These are phyloP conservation scores for Pararge aegeria DNA, from an alignment of 1,140 invertebrate genomes.

Conservation along the genomic window DNA sequence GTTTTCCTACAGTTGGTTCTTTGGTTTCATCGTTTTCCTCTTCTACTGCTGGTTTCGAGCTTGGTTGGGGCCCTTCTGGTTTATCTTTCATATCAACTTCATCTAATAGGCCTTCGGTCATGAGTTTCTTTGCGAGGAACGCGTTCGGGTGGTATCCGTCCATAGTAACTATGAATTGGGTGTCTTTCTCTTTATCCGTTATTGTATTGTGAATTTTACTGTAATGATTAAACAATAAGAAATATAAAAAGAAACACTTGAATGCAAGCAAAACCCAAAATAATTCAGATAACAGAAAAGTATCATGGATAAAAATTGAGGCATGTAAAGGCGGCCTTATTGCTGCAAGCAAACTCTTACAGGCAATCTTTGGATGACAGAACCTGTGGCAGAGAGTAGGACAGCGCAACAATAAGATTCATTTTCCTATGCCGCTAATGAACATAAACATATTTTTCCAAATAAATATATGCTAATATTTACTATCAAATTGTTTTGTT, in stretches of 20 bases:
- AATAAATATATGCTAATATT: too few species aligned
- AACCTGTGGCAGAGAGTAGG: too few species aligned
- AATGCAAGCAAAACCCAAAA: too few species aligned
- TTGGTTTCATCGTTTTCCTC: conserved; percentile 36
- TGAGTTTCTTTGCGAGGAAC: conserved; percentile 74
- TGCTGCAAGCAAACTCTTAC: too few species aligned
- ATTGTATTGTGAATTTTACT: conserved; percentile 71
- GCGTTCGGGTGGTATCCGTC: conserved; percentile 80
- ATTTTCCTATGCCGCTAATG: background rate
- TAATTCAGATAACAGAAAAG: too few species aligned
- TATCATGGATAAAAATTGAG: too few species aligned
- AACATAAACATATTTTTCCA: too few species aligned
- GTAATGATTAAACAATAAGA: conserved; percentile 33
- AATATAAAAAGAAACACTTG: background rate
- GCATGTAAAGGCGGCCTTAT: too few species aligned
- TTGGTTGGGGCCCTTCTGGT: conserved; percentile 42
- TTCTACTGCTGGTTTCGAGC: background rate
- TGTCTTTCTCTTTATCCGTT: conserved; percentile 62
- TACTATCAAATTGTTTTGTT: too few species aligned
- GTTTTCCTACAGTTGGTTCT: conserved; percentile 42
- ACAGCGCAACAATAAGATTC: too few species aligned
- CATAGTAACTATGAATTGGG: conserved; percentile 84
- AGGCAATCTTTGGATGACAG: too few species aligned
- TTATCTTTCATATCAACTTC: conserved; percentile 56
- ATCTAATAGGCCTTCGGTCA: conserved; percentile 61